Evolutionary conservation across 1,140 invertebrate species (phyloP).

Genomic region (Drosophila kohkoa): DNA sequence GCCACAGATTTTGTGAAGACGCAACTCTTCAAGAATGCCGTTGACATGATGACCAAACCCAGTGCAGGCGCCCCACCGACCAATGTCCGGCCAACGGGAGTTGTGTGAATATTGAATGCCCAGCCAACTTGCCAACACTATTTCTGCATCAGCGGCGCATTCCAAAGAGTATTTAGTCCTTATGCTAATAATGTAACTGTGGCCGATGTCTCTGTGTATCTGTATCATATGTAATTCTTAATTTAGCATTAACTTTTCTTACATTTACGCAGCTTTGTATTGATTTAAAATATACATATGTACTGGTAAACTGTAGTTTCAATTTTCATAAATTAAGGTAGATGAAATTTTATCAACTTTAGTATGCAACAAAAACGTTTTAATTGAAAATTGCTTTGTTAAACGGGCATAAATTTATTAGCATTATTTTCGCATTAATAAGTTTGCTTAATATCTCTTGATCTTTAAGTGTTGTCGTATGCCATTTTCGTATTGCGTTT

Average conservation of each 20-base stretch:
- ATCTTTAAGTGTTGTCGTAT: too few species aligned
- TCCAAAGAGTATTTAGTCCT: conserved; percentile 69
- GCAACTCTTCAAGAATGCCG: conserved; percentile 93
- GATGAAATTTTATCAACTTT: too few species aligned
- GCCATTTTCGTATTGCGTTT: too few species aligned
- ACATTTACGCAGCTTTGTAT: conserved; percentile 59
- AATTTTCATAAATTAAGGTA: background rate
- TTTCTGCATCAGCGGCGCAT: conserved; percentile 53
- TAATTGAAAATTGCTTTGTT: too few species aligned
- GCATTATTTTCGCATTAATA: too few species aligned
- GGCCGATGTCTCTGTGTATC: conserved; percentile 64
- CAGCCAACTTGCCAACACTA: conserved; percentile 57
- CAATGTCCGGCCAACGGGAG: conserved; percentile 79
- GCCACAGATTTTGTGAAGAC: conserved; percentile 92
- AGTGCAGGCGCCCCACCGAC: conserved; percentile 84
- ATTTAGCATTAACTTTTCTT: conserved; percentile 73
- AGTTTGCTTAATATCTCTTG: too few species aligned
- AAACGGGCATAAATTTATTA: too few species aligned
- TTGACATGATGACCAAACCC: conserved; percentile 87
- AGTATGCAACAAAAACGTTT: too few species aligned
- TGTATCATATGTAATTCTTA: conserved; percentile 67
- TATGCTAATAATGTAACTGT: conserved; percentile 39
- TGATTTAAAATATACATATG: conserved; percentile 66
- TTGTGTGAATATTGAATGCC: conserved; percentile 62
- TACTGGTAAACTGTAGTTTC: conserved; percentile 13